Conservation (phyloP, 2,797 vertebrate genomes). For the Perodicticus potto region DNA sequence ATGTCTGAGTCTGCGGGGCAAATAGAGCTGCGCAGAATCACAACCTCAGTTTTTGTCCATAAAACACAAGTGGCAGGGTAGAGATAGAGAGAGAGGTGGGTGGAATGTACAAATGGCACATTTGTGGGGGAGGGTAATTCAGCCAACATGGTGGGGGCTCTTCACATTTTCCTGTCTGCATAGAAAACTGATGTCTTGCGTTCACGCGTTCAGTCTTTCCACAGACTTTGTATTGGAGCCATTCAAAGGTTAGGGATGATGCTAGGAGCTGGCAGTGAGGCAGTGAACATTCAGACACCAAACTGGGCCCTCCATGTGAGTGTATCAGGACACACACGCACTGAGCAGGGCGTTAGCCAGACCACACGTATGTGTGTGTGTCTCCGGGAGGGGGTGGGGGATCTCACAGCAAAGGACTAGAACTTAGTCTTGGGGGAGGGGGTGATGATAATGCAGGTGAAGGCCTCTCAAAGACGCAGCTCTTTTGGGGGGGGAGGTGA, state of each 20-base stretch:
- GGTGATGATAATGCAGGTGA: neutral
- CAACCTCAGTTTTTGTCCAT: neutral
- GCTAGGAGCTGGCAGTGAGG: neutral
- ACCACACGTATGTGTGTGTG: rapidly evolving
- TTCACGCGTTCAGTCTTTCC: too few relatives aligned
- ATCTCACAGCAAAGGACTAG: neutral
- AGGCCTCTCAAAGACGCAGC: neutral
- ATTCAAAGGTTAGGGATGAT: neutral
- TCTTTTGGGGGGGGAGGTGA: neutral
- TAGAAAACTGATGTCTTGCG: neutral
- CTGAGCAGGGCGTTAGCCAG: too few relatives aligned
- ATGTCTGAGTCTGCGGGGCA: neutral
- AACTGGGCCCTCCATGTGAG: neutral
- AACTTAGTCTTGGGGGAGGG: neutral
- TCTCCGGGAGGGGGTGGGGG: neutral
- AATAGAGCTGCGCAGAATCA: neutral
- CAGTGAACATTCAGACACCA: neutral
- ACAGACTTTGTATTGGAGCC: neutral
- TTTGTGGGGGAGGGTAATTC: neutral
- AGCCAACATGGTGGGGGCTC: neutral
- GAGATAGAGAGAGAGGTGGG: neutral
- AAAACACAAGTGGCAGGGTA: neutral
- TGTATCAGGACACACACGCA: neutral
- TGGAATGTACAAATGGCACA: too few relatives aligned
- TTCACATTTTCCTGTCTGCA: neutral